Evolutionary conservation across 2,797 vertebrate species (phyloP).

Genomic region (Squalus acanthias): DNA sequence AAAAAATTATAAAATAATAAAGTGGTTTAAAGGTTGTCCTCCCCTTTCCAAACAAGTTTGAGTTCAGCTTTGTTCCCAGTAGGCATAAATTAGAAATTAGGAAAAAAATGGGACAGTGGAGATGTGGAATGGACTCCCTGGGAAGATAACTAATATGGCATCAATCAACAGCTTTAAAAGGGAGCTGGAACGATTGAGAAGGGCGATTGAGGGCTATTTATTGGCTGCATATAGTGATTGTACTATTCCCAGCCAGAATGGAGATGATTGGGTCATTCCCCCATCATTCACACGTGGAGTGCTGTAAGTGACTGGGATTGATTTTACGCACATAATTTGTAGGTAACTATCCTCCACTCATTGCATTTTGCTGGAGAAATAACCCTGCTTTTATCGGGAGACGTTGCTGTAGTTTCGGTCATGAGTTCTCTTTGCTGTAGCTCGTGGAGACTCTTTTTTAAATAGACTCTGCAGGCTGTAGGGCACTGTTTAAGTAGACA

Average conservation of each 20-base stretch:
- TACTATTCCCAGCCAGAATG: neutral
- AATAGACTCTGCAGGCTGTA: neutral
- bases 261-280: neutral
- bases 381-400: neutral
- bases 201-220: neutral
- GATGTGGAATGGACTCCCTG: neutral
- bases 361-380: neutral
- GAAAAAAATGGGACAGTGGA: neutral
- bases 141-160: neutral
- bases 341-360: no score
- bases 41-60: neutral
- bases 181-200: neutral
- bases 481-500: neutral
- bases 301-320: neutral
- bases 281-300: neutral
- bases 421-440: neutral
- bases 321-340: neutral
- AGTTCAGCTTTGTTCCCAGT: neutral
- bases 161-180: neutral
- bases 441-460: neutral
- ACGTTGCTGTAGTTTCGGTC: neutral
- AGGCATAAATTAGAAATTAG: neutral
- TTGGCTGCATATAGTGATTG: neutral
- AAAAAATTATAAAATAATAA: neutral
- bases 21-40: neutral